Conservation (phyloP, 2,113 vertebrate species). For the Natator depressus region DNA sequence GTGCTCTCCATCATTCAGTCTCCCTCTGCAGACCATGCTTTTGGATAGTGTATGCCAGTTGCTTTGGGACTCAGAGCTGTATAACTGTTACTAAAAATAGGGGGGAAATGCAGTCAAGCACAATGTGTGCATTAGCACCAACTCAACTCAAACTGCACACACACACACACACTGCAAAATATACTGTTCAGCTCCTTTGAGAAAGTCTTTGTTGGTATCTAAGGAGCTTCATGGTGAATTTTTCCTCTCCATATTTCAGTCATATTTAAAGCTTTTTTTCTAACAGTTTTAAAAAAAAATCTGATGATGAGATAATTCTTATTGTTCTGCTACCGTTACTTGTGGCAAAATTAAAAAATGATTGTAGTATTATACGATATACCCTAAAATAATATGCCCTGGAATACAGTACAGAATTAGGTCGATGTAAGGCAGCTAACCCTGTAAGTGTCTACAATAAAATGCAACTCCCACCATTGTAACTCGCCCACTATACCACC, state of each 20-base stretch:
- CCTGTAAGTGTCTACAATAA: background rate
- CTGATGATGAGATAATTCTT: background rate
- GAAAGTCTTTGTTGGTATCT: background rate
- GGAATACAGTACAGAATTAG: background rate
- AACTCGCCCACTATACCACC: background rate
- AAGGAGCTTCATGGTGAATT: background rate
- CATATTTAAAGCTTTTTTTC: background rate
- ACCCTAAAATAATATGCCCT: background rate
- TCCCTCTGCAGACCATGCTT: conserved; percentile 1
- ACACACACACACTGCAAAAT: too few species aligned
- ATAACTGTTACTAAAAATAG: background rate
- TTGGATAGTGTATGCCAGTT: background rate
- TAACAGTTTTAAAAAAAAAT: background rate
- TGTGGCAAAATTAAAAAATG: background rate
- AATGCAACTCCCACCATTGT: background rate
- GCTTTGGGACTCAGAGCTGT: background rate
- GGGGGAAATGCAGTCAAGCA: background rate
- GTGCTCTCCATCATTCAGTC: conserved; percentile 20
- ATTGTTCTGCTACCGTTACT: background rate
- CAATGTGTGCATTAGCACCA: background rate
- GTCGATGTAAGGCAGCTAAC: background rate
- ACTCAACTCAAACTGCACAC: background rate
- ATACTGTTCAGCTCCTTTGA: background rate
- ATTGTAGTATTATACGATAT: background rate
- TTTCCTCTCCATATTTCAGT: background rate